A percentile compares a stretch with the other conserved stretches of the same genome.
Conservation (phyloP, 2,888 invertebrate species). For the Choristoneura rosaceana region DNA sequence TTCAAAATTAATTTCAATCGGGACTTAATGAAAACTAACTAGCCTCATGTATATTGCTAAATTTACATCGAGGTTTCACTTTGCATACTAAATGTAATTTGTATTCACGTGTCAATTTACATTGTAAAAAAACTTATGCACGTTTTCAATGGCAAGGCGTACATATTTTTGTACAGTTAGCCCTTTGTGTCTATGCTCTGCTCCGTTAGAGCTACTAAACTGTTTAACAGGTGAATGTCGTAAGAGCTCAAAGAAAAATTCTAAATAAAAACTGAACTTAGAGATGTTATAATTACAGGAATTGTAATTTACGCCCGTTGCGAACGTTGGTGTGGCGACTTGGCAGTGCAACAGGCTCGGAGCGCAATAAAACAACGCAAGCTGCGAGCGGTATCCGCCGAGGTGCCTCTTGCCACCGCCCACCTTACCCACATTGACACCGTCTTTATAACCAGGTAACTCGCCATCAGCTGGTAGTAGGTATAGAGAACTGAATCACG, state of each 20-base stretch:
- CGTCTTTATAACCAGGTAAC: conserved; percentile 86
- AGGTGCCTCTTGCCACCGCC: conserved; percentile 63
- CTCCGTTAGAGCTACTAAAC: no score
- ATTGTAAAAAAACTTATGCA: not conserved
- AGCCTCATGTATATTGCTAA: no score
- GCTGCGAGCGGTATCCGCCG: conserved; percentile 61
- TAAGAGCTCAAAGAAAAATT: not conserved
- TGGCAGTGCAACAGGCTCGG: conserved; percentile 77
- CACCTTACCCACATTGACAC: conserved; percentile 84
- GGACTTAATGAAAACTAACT: no score
- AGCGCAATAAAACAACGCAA: conserved; percentile 70
- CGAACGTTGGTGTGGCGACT: conserved; percentile 80
- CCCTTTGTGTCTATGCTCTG: no score
- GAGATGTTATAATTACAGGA: conserved; percentile 54
- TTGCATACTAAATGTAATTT: not conserved
- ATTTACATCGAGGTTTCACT: no score
- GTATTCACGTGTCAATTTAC: no score
- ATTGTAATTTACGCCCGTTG: conserved; percentile 81
- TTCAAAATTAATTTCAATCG: not conserved
- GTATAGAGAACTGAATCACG: no score
- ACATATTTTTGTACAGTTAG: not conserved
- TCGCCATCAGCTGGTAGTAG: not conserved
- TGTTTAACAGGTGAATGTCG: not conserved
- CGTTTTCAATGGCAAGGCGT: not conserved
- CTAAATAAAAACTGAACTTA: no score